Conservation (phyloP, 2,888 invertebrate genomes). For the Platynereis dumerilii region DNA sequence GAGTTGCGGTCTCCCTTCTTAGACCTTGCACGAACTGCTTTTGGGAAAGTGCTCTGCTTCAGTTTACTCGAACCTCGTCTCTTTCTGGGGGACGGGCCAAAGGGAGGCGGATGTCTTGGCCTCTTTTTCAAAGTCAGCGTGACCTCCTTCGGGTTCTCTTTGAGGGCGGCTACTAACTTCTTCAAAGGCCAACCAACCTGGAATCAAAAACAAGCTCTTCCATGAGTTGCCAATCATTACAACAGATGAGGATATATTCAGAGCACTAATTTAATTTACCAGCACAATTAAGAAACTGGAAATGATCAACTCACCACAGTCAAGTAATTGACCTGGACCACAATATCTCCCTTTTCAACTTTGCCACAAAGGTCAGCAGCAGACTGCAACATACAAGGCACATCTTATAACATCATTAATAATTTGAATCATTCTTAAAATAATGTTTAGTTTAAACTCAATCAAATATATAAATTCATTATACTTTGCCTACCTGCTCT, state of each 20-base stretch:
- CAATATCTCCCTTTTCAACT: slow-evolving; percentile 95
- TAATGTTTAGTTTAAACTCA: too few species aligned
- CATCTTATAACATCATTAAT: too few species aligned
- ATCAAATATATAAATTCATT: background rate
- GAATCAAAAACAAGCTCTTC: background rate
- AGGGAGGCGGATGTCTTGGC: slow-evolving; percentile 77
- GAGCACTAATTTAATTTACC: background rate
- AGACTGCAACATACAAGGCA: slow-evolving; percentile 67
- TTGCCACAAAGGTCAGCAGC: slow-evolving; percentile 91
- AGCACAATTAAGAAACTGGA: too few species aligned
- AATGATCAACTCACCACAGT: slow-evolving; percentile 67
- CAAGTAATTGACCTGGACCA: slow-evolving; percentile 82
- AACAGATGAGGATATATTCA: background rate
- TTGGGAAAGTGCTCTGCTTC: slow-evolving; percentile 34
- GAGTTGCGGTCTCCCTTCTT: slow-evolving; percentile 6
- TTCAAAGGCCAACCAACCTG: slow-evolving; percentile 84
- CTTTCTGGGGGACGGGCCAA: slow-evolving; percentile 69
- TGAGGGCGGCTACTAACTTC: slow-evolving; percentile 73
- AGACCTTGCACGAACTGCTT: slow-evolving; percentile 21
- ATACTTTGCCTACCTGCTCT: slow-evolving; percentile 62
- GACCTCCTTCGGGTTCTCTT: slow-evolving; percentile 82
- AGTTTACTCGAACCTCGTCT: slow-evolving; percentile 40
- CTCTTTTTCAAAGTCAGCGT: slow-evolving; percentile 82
- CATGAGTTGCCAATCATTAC: too few species aligned
- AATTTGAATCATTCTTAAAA: too few species aligned